Base-by-base conservation (phyloP, 2,113 vertebrate species). In the Geococcyx californianus region DNA sequence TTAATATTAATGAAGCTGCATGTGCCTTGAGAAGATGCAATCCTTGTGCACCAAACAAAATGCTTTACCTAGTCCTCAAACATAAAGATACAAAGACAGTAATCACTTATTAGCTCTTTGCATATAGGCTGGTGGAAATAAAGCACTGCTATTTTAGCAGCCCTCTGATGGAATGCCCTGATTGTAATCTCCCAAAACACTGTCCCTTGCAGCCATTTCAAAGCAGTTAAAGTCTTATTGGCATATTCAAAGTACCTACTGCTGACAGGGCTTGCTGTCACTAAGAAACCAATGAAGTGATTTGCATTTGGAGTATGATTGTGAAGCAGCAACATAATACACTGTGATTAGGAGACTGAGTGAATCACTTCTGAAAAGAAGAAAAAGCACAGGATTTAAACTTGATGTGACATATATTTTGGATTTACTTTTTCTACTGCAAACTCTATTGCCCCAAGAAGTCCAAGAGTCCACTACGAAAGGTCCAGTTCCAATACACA, bases 221-320 rank as follows among this genome's bases (percentile, higher is more conserved):
- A 67, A 93, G 93, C 84, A 76, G 91, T 62, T 87, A 49, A 91
- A 92, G 91, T 73, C 93, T 82, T 72, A 68, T 66, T 92, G 83
- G 51, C 69, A 56, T 80, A 70, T 87, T 96, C 91, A 82, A 92
- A 97, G 87, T 34, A 64, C 84, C 93, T 73, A 52, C 94, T 96
- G 85, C 86, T 96, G 60, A 66, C 90, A 91, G 67, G 34, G 38
- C 67, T 97, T 68, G 81, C 92, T 87, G 92, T 91, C 87, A 86
- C 82, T 92, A 75, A 93, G 94, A 89, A 91, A 95, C 63, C 86
- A 82, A 75, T 47, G 56, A 64, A 92, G 76, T 64, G 55, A 89
- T 95, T 94, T 87, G 64, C 85, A 96, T 97, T 91, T 97, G 95
- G 79, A 97, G 90, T 90, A 95, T 95, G 95, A 86, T 94, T 96